Evolutionary conservation across 2,113 vertebrate genomes (phyloP).

Genomic region (Anguilla japonica): DNA sequence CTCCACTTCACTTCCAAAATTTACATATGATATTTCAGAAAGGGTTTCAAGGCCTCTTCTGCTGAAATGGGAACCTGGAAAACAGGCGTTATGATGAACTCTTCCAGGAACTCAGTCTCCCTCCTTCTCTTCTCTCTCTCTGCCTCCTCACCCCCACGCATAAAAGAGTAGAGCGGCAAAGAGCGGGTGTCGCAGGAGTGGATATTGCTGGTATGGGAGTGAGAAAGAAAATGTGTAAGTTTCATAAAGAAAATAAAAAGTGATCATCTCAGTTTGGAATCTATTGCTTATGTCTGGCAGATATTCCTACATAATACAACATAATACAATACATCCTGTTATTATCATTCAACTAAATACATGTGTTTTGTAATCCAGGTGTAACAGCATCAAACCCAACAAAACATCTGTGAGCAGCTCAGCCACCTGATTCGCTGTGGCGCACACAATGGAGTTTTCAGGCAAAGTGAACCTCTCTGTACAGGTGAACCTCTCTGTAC

Average conservation of each 20-base stretch:
- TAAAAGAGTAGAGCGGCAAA: no score
- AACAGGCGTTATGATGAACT: conserved; percentile 41
- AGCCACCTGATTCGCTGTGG: conserved; percentile 18
- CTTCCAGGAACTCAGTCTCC: conserved; percentile 22
- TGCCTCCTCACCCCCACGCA: conserved; percentile 5
- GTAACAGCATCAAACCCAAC: not conserved
- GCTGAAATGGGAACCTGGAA: conserved; percentile 43
- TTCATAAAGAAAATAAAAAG: no score
- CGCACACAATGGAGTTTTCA: no score
- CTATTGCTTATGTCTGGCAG: no score
- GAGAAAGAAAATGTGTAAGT: no score
- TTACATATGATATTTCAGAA: conserved; percentile 59
- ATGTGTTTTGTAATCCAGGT: not conserved
- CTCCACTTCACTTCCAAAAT: conserved; percentile 39
- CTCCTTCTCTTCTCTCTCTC: conserved; percentile 17
- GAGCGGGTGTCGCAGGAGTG: no score
- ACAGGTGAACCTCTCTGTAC: not conserved
- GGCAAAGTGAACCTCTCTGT: not conserved
- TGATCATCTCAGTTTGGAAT: no score
- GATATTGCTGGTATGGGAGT: no score
- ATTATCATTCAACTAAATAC: not conserved
- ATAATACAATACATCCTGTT: no score
- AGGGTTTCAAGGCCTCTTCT: conserved; percentile 33
- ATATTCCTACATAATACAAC: no score
- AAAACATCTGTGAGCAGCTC: not conserved